phyloP scores from a whole-genome alignment of 2,113 vertebrate genomes.

The Melanocharis versteri region DNA sequence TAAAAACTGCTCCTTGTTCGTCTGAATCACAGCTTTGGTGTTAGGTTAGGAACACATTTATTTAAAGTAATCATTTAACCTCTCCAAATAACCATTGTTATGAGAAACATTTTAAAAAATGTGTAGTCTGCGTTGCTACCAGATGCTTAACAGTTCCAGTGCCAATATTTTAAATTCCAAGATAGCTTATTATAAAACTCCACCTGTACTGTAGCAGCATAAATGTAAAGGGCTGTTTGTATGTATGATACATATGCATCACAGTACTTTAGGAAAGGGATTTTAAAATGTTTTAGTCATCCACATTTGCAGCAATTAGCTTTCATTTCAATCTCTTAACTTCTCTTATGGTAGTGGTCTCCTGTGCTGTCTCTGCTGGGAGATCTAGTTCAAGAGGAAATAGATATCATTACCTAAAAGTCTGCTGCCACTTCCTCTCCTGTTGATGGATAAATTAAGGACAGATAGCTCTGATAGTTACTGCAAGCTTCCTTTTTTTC shows the following conservation, averaged over 20 bases:
- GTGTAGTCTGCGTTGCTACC: neutral
- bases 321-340: neutral
- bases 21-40: conserved; percentile 4
- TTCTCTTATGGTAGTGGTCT: neutral
- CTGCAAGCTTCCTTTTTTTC: neutral
- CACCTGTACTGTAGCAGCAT: neutral
- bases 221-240: neutral
- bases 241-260: neutral
- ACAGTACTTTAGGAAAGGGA: neutral
- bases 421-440: neutral
- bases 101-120: neutral
- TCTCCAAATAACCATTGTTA: conserved; percentile 37
- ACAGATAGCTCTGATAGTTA: neutral
- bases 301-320: neutral
- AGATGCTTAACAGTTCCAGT: neutral
- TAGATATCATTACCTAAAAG: neutral
- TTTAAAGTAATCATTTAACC: conserved; percentile 30
- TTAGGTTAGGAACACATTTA: conserved; percentile 7
- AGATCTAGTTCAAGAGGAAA: neutral
- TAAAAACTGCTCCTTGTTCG: conserved; percentile 64
- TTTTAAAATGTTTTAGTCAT: neutral
- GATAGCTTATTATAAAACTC: neutral
- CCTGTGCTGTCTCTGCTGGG: neutral
- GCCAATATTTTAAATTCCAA: neutral
- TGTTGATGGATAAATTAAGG: neutral